Evolutionary conservation across 2,113 vertebrate genomes (phyloP), one percentile per base, ranked within the genome.

Genomic region (Gymnobelideus leadbeateri): DNA sequence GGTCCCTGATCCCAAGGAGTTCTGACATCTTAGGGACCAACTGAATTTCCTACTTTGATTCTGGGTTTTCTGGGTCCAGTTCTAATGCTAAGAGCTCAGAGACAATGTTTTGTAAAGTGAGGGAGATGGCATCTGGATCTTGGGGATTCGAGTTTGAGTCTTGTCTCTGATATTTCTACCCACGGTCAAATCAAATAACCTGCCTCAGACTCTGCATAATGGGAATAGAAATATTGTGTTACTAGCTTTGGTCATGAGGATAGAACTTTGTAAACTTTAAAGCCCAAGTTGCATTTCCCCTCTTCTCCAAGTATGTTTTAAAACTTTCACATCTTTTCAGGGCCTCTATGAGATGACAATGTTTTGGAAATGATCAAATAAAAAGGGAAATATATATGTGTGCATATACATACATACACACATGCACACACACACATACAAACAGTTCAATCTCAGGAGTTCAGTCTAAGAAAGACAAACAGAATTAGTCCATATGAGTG

Each of bases 11-110:
- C 91, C 91, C 54, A 19, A 25, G 43, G 91, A 49, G 31, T 26
- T 11, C 3, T 37, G 21, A 51, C 9, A 10, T 89, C 68, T 96
- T 84, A 49, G 47, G 8, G 43, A 89, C 28, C 54, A 89, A 16
- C 92, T 51, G 91, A 51, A 84, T 31, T 68, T 92, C 91, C 90
- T 31, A 7, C 90, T 90, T 89, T 49, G 61, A 57, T 89, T 92
- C 57, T 52, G 57, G 90, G 16, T 96, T 14, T 68, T 91, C 47
- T 26, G 21, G 55, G 77, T 92, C 51, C 3, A 53, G 89, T 93
- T 51, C 6, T 0, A 19, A 68, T 37, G 37, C 46, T 21, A n/a
- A 92, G 89, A 84, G 8, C 19, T 84, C 68, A 43, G 68, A 43
- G 19, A 84, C 16, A 8, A 19, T 61, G 28, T 84, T 84, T 43